Evolutionary conservation across 2,888 invertebrate genomes (phyloP), one percentile per base, ranked within the genome.

Genomic region (Euspilapteryx auroguttella): DNA sequence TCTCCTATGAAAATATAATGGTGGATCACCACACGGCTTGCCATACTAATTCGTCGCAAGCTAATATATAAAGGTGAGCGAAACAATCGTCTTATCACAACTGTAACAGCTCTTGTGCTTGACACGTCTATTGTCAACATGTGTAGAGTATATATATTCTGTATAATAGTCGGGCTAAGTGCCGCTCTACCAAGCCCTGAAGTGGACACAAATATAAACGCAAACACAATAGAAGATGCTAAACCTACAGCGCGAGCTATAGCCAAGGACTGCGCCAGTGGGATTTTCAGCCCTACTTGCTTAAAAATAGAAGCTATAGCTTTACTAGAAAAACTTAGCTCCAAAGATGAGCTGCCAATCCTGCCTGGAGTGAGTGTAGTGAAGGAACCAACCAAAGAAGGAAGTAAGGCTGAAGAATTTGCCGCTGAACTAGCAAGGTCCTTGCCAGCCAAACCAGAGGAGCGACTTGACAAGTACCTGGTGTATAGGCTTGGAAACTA

Each of bases 371-470:
- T 91, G 1, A 84, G 83, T 39, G 78, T 91, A 12, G 82, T 89
- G 21, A 83, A 84, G 35, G 86, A 87, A 48, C n/a, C n/a, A n/a
- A 56, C 64, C 13, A 41, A 32, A 2, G 48, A 68, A 33, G 80
- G 77, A 10, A 73, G 81, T 14, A 82, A 82, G 26, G 78, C 84
- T 2, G 86, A 88, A 37, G 79, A 88, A 23, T 85, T 88, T 37
- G 83, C 86, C 1, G 80, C 66, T 40, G 88, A 89, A 48, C 56
- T 89, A 3, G 87, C 89, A 0, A 79, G 87, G 34, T 83, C 85
- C 25, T 83, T 87, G 45, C 87, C 88, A 1, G 83, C 85, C 25
- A 87, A 87, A 47, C 83, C 87, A 8, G 86, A 87, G 42, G 86
- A 85, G 27, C 78, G 87, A 17, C 55, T 91, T 28, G 89, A 90